Evolutionary conservation across 2,888 invertebrate genomes (phyloP), one percentile per base, ranked within the genome.

Genomic region (Diachrysia chrysitis): DNA sequence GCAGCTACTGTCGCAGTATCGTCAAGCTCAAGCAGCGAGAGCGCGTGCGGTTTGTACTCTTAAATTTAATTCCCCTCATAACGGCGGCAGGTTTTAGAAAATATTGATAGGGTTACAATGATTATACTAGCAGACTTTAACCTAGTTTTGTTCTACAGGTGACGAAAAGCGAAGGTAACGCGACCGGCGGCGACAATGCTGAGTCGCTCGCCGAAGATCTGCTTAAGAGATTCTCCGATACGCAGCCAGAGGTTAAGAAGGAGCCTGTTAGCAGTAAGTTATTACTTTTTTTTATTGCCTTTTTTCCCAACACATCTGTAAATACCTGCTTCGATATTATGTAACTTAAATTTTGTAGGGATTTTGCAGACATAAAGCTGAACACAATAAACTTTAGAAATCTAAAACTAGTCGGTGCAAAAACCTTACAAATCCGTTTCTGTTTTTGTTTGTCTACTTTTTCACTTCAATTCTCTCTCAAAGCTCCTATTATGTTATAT

Each of bases 161-260:
- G 77, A 91, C 94, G 79, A 95, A 95, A 88, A 94, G 90, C 81
- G 94, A 94, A 87, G 86, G 87, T 69, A 87, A 72, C 68, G 85
- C 90, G 73, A 86, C 90, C 82, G 87, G 91, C 86, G 86, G 91
- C 88, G 95, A 95, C 81, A 92, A 73, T 73, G 91, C 94, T 0
- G 97, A 98, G 69, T 97, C 98, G 48, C 95, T 98, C 73, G 98
- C 98, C 54, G 99, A 99, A 90, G 98, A 99, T 92, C 94, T 99
- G 68, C 94, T 99, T 63, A 98, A 98, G 90, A 97, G 98, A 84
- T 98, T 98, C 85, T 97, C 97, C 14, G 97, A 97, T 21, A 96
- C 97, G 16, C 97, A 96, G 73, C 95, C 97, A 0, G 93, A 94
- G 61, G 89, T 95, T 23, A 94, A 95, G 84, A 94, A 93, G 81